Conservation (phyloP, 2,113 vertebrate species). For the Myodes glareolus region DNA sequence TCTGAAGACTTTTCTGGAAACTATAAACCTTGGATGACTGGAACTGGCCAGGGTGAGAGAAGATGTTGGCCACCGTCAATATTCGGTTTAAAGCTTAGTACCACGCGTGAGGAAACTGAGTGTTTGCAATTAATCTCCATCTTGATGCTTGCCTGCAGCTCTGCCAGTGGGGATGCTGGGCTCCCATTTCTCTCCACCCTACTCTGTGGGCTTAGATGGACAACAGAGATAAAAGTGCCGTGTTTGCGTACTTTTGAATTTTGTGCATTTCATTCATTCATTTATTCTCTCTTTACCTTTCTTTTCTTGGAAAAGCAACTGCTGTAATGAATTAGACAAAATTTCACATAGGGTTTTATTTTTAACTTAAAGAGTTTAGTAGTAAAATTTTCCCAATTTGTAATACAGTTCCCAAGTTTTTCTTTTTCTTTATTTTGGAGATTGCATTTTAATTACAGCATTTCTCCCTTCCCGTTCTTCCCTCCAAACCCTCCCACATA, state of each 20-base stretch:
- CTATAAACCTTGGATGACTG: background rate
- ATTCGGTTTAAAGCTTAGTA: background rate
- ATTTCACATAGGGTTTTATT: constrained; percentile 48
- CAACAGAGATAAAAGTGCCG: background rate
- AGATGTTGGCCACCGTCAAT: background rate
- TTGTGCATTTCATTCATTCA: background rate
- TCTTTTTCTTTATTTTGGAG: background rate
- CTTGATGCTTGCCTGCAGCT: background rate
- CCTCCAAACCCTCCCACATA: background rate
- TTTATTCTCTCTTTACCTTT: no score
- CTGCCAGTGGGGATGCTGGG: background rate
- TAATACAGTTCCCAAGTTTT: background rate
- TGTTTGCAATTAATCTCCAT: no score
- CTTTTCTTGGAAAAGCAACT: background rate
- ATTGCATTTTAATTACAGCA: background rate
- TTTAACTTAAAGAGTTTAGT: background rate
- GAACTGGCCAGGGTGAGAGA: background rate
- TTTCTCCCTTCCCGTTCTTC: background rate
- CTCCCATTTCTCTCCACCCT: background rate
- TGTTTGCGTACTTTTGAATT: background rate
- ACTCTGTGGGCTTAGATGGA: background rate
- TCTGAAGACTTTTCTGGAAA: background rate
- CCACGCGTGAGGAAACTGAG: background rate
- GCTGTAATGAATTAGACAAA: constrained; percentile 77
- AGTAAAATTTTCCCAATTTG: background rate